Percentiles rank a stretch among this genome's conserved stretches.
phyloP scores from a whole-genome alignment of 2,888 invertebrate species.

The Chouioia cunea region DNA sequence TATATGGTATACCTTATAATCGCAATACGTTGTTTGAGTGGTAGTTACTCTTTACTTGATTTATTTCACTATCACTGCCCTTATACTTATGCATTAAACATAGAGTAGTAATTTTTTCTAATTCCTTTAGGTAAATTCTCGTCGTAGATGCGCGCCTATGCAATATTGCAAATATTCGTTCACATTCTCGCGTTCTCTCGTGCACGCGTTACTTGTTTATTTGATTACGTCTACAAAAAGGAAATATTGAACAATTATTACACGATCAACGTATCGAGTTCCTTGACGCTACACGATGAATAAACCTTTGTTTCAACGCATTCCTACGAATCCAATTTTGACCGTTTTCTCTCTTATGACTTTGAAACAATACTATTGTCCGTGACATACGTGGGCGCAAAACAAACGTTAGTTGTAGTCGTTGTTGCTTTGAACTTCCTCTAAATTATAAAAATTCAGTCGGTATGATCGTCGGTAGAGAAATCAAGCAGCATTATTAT shows the following conservation, averaged over 20 bases:
- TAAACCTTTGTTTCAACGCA: slow-evolving; percentile 6
- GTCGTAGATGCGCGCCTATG: slow-evolving; percentile 45
- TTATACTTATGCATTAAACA: slow-evolving; percentile 58
- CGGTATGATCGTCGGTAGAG: slow-evolving; percentile 28
- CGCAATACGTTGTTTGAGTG: slow-evolving; percentile 32
- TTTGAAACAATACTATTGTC: background rate
- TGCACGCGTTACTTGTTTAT: background rate
- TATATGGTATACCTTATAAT: slow-evolving; percentile 36
- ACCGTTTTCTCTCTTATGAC: background rate
- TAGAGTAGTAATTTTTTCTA: slow-evolving; percentile 56
- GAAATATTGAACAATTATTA: background rate
- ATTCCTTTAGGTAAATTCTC: slow-evolving; percentile 44
- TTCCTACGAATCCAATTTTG: background rate
- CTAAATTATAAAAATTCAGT: slow-evolving; percentile 42
- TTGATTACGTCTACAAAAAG: slow-evolving; percentile 2
- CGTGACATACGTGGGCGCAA: background rate
- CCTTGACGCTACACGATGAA: background rate
- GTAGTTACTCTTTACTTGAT: slow-evolving; percentile 54
- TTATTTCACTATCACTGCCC: slow-evolving; percentile 64
- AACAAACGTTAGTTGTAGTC: slow-evolving; percentile 13
- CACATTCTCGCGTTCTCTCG: slow-evolving; percentile 6
- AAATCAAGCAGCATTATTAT: slow-evolving; percentile 27
- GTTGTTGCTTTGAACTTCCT: slow-evolving; percentile 36
- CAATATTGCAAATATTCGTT: slow-evolving; percentile 35
- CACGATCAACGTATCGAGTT: background rate